These are phyloP conservation scores for Xanthorhoe designata DNA, from an alignment of 2,888 invertebrate species.

Conservation along the genomic window DNA sequence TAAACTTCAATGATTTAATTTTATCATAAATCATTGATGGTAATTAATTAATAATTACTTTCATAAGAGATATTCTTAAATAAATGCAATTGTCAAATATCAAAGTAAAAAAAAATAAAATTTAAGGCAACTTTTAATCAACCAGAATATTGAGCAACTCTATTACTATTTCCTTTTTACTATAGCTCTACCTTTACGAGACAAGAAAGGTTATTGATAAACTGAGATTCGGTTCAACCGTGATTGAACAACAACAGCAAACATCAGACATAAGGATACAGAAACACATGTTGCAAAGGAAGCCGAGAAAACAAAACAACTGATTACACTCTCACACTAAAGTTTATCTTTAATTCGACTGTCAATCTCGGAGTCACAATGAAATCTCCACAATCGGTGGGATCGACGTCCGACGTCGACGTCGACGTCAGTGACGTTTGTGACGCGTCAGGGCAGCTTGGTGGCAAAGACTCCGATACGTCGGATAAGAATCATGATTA, in stretches of 20 bases:
- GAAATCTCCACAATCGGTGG: constrained; percentile 78
- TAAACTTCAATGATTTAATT: no score
- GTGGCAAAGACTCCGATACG: constrained; percentile 55
- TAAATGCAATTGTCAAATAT: no score
- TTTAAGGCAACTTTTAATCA: no score
- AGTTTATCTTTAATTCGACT: constrained; percentile 59
- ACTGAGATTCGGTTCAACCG: constrained; percentile 11
- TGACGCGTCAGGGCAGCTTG: constrained; percentile 41
- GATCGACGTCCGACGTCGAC: constrained; percentile 54
- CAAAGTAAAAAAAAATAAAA: no score
- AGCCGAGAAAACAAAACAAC: constrained; percentile 32
- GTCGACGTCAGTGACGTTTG: constrained; percentile 46
- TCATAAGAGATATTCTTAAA: no score
- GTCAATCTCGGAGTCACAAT: constrained; percentile 63
- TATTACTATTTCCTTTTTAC: no score
- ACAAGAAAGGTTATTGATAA: background rate
- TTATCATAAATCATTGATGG: no score
- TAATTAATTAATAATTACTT: no score
- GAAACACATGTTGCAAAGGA: constrained; percentile 38
- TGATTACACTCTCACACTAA: constrained; percentile 31
- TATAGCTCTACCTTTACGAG: no score
- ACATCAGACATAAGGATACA: constrained; percentile 38
- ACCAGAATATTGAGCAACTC: no score
- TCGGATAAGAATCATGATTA: constrained; percentile 72
- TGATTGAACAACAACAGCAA: constrained; percentile 35